Evolutionary conservation across 1,140 invertebrate species (phyloP), one percentile per base, ranked within the genome.

Genomic region (Papilio xuthus): DNA sequence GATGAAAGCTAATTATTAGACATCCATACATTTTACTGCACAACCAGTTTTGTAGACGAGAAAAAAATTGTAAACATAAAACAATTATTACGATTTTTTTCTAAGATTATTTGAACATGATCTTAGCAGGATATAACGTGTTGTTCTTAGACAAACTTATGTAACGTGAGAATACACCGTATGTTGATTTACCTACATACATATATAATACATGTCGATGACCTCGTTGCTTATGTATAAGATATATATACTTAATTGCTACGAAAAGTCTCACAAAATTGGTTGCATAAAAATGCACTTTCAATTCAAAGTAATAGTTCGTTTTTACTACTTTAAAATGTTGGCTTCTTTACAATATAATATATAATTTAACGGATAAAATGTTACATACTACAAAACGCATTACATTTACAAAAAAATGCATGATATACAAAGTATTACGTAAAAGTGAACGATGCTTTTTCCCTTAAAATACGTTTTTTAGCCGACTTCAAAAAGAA

Each of bases 61-160:
- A 67, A 20, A 73, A 73, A 73, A 44, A 73, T 44, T 71, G 23
- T 47, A 73, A 44, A 73, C 42, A 73, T 73, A 2, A 73, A 20
- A 2, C n/a, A 73, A 73, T 73, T 47, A 44, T 44, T 47, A 50
- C n/a, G 71, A 44, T 67, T 67, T 67, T 63, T 73, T 73, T 73
- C 42, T 71, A 4, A 72, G 3, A 73, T 23, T 69, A 32, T 53
- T 69, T 71, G 69, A 42, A 76, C 73, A 76, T 18, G 73, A 78
- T 81, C 79, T 88, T 87, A 91, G 83, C 88, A 91, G 89, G 89
- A 91, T 91, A 84, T 90, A 75, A 82, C 79, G 71, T 88, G 83
- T 90, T 86, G 77, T 77, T 81, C 79, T 74, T 81, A 74, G 69
- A 77, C 81, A 86, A 89, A 90, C 83, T 84, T 72, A 80, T 74